Evolutionary conservation across 2,888 invertebrate genomes (phyloP).

Genomic region (Brassicogethes aeneus): DNA sequence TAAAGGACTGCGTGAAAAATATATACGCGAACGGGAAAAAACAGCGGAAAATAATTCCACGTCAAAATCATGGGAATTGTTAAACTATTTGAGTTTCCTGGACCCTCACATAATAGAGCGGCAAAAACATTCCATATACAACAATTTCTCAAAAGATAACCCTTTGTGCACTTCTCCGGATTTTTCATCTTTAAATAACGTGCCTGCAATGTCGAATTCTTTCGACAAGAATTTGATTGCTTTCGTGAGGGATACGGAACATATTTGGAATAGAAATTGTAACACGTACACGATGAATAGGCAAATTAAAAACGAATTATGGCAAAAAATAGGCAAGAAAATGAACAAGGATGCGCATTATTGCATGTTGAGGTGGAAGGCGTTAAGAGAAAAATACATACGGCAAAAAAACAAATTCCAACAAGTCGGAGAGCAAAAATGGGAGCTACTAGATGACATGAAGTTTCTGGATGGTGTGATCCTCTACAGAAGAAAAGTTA

Average conservation of each 20-base stretch:
- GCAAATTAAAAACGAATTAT: slow-evolving; percentile 24
- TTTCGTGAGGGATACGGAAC: slow-evolving; percentile 23
- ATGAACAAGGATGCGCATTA: slow-evolving; percentile 22
- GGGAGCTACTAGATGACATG: slow-evolving; percentile 28
- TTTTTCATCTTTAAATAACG: not conserved
- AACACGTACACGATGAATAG: slow-evolving; percentile 26
- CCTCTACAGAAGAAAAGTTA: slow-evolving; percentile 24
- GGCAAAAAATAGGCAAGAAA: slow-evolving; percentile 23
- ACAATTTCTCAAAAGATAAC: not conserved
- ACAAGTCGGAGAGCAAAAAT: slow-evolving; percentile 26
- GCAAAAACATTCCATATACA: slow-evolving; percentile 15
- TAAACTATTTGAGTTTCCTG: slow-evolving; percentile 23
- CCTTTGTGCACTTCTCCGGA: not conserved
- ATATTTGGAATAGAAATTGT: slow-evolving; percentile 29
- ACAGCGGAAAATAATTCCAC: not conserved
- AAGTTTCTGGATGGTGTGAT: slow-evolving; percentile 29
- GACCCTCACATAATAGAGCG: slow-evolving; percentile 26
- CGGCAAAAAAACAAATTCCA: slow-evolving; percentile 24
- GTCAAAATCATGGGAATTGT: slow-evolving; percentile 25
- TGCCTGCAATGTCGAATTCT: not conserved
- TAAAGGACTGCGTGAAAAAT: slow-evolving; percentile 28
- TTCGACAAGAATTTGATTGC: slow-evolving; percentile 24
- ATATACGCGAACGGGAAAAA: slow-evolving; percentile 27
- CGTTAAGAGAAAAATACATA: slow-evolving; percentile 30
- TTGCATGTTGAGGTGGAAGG: slow-evolving; percentile 30